phyloP scores from a whole-genome alignment of 2,113 vertebrate species.

The Cervus canadensis region DNA sequence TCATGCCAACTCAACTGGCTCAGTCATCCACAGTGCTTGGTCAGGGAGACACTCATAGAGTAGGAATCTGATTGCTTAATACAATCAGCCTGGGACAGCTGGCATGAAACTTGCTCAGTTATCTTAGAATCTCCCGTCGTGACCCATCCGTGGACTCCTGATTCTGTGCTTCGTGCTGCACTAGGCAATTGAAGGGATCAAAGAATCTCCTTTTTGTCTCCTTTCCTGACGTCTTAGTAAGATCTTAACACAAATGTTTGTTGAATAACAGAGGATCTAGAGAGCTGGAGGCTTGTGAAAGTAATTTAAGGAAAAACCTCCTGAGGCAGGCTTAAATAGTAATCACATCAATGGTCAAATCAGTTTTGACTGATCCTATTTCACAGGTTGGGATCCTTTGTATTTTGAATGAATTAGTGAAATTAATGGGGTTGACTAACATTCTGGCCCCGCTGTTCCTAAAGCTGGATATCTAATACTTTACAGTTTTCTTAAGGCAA shows the following conservation, averaged over 20 bases:
- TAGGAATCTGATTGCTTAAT: neutral
- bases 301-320: neutral
- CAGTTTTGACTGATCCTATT: neutral
- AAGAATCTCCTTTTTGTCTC: neutral
- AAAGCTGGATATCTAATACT: neutral
- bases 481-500: neutral
- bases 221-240: neutral
- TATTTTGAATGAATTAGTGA: constrained; percentile 3
- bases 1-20: neutral
- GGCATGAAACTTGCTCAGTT: neutral
- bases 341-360: neutral
- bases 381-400: neutral
- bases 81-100: neutral
- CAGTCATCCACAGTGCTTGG: neutral
- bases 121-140: constrained; percentile 1
- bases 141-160: neutral
- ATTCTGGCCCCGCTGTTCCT: neutral
- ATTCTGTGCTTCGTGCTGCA: neutral
- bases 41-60: neutral
- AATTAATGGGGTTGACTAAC: neutral
- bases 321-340: neutral
- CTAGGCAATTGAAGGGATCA: neutral
- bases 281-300: neutral
- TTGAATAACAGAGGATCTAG: neutral
- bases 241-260: neutral